Evolutionary conservation across 2,113 vertebrate species (phyloP), one percentile per base, ranked within the genome.

Genomic region (Ptilonorhynchus violaceus): DNA sequence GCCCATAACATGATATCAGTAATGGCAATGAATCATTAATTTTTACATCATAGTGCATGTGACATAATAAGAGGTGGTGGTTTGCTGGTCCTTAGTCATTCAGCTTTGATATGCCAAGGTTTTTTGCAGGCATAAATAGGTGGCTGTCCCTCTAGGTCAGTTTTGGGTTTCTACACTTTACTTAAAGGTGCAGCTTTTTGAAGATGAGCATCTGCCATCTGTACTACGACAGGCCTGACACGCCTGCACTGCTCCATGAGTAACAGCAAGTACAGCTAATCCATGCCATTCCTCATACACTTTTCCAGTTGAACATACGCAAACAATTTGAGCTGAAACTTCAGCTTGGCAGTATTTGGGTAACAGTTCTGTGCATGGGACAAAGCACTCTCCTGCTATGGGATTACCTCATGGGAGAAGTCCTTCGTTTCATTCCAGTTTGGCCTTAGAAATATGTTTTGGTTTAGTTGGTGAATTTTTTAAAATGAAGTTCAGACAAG

Each of bases 241-340:
- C 69, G 77, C 31, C 49, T 59, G 19, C 13, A 1, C 6, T 89
- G n/a, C 44, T 28, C 22, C 46, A 23, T 30, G 56, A 78, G 37
- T 66, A 84, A 39, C 41, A 91, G n/a, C 68, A 81, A 92, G 93
- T 56, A 93, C 93, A 84, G 76, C 31, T 87, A 94, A 94, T 88
- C 73, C 21, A 0, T 35, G 42, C 68, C 4, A 15, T 92, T 93
- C 55, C 44, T 87, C 44, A 13, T 49, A 30, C 0, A 1, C 50
- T 83, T 93, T 93, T 93, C 79, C 85, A 92, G 30, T 78, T 68
- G 56, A 93, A 94, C 92, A 92, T 86, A 72, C 31, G 14, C 74
- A 92, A 96, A 85, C 25, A 92, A 93, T 96, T 91, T 75, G 66
- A 92, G n/a, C 60, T 81, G 86, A 91, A 96, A 92, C 58, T 91